Base-by-base conservation (phyloP, 2,888 invertebrate genomes). In the Ophraella communa region DNA sequence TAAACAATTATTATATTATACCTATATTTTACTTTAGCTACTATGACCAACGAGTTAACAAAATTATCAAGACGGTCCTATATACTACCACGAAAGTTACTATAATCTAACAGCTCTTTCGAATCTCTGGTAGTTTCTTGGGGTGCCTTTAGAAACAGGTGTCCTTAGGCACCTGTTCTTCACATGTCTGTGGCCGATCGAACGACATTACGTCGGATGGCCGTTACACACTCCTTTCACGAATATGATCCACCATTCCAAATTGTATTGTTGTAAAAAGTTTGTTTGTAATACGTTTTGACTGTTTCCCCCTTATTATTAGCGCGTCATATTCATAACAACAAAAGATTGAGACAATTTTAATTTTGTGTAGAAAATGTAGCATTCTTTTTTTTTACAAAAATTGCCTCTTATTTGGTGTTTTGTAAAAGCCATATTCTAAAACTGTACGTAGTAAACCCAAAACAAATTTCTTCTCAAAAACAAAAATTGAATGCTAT, bases 161-260 rank as follows among this genome's bases (percentile, higher is more conserved):
- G 78, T 71, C 66, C 61, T 59, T 64, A 68, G 51, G 69, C 79
- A 79, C 79, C 78, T 79, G 79, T 77, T 74, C 67, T 70, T 75
- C 78, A 78, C 77, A 78, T 79, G 78, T 75, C 77, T 77, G 76
- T 76, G 78, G 77, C 59, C 51, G 66, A 62, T 58, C 30, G 47
- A 18, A 51, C 17, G 78, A 77, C 76, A 73, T 77, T 72, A 72
- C 73, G 75, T 75, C 74, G 73, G 62, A 74, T 27, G 54, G 74
- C 77, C 77, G 77, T 77, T 77, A 76, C 75, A n/a, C n/a, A 76
- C 74, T 75, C 77, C 72, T 62, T 63, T 49, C 74, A 74, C 69
- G 67, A 64, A 61, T 61, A 63, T 62, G 39, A n/a, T 53, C 24
- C 24, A 23, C 17, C 49, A 49, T 10, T 20, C n/a, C n/a, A n/a